Evolutionary conservation across 2,888 invertebrate genomes (phyloP).

Genomic region (Anorthoa munda): DNA sequence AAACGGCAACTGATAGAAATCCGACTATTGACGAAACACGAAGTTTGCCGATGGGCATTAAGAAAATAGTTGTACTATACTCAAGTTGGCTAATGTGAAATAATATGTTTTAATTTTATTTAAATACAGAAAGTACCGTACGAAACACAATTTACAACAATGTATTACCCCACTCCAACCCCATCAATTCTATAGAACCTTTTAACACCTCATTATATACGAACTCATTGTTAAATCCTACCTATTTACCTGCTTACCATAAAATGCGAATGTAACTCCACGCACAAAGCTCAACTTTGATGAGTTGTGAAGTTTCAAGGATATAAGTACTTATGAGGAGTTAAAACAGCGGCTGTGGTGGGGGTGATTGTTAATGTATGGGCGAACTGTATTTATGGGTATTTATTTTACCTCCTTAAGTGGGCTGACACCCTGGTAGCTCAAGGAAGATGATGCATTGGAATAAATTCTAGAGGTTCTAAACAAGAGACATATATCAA

Average conservation of each 20-base stretch:
- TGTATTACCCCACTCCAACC: background rate
- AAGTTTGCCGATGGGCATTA: too few species aligned
- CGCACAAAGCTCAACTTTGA: slow-evolving; percentile 65
- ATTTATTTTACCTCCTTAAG: slow-evolving; percentile 17
- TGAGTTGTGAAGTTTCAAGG: slow-evolving; percentile 66
- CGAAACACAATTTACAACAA: background rate
- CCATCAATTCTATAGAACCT: slow-evolving; percentile 2
- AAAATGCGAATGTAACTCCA: slow-evolving; percentile 67
- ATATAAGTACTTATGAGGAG: slow-evolving; percentile 55
- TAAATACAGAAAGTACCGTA: background rate
- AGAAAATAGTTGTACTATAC: too few species aligned
- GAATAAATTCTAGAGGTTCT: background rate
- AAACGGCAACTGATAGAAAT: too few species aligned
- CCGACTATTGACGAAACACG: too few species aligned
- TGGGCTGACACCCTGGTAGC: background rate
- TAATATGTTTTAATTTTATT: background rate
- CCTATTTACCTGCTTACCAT: slow-evolving; percentile 71
- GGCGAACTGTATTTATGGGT: background rate
- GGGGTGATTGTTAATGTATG: slow-evolving; percentile 8
- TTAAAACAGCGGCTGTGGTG: slow-evolving; percentile 41
- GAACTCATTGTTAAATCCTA: slow-evolving; percentile 44
- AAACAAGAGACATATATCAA: too few species aligned
- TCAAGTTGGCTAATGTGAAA: too few species aligned
- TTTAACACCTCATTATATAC: slow-evolving; percentile 21
- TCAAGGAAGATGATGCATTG: background rate